These are phyloP conservation scores for Calliphora vomitoria DNA, from an alignment of 2,888 invertebrate species.

Conservation along the genomic window DNA sequence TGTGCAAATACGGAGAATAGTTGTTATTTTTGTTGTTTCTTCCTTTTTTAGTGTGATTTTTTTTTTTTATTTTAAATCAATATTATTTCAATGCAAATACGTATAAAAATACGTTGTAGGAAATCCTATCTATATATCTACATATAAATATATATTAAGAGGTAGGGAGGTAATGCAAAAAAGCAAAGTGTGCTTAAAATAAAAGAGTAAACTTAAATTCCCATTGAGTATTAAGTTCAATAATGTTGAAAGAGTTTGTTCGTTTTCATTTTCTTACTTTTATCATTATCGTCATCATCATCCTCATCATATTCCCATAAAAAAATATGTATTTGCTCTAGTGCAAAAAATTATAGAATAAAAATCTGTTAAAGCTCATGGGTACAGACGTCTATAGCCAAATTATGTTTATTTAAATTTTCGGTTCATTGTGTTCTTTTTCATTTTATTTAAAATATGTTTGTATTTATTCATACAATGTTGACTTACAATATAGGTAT, in stretches of 20 bases:
- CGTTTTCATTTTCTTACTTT: slow-evolving; percentile 35
- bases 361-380: slow-evolving; percentile 33
- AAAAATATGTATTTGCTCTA: background rate
- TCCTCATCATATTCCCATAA: slow-evolving; percentile 7
- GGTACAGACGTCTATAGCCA: slow-evolving; percentile 35
- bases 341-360: background rate
- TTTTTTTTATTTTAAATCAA: slow-evolving; percentile 27
- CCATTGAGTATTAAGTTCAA: slow-evolving; percentile 42
- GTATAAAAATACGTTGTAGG: background rate
- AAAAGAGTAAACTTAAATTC: slow-evolving; percentile 34
- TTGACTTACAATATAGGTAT: too few relatives aligned
- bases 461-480: background rate
- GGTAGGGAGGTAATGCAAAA: background rate
- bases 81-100: slow-evolving; percentile 40
- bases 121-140: background rate
- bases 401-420: slow-evolving; percentile 29
- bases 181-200: slow-evolving; percentile 39
- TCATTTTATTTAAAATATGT: background rate
- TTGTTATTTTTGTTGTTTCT: background rate
- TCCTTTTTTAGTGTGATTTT: background rate
- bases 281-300: background rate
- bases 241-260: slow-evolving; percentile 35
- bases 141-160: too few relatives aligned
- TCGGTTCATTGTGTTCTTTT: background rate
- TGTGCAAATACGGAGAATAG: background rate